Base-by-base conservation (phyloP, 2,888 invertebrate genomes). In the Falcaria lacertinaria region DNA sequence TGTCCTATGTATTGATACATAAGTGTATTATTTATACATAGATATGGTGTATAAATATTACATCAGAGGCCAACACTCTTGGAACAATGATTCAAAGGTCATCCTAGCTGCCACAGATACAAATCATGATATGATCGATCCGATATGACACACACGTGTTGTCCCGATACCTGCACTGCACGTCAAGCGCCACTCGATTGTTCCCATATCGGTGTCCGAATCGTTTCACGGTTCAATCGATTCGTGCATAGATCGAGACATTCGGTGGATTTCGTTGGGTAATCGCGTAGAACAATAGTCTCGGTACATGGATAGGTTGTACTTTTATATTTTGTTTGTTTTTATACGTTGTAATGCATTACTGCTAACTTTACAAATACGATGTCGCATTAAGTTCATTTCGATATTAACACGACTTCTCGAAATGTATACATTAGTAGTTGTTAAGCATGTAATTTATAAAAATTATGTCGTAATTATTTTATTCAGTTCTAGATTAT, bases 171-270 rank as follows among this genome's bases (percentile, higher is more conserved):
- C 15, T 22, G 15, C 14, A 38, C 33, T 17, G 39, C 39, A 42
- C n/a, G 17, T 25, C 48, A 54, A 50, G 58, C 51, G 51, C 56
- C 47, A 50, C 35, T 52, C 59, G 57, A 64, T 69, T 63, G 62
- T 60, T 61, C 57, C 62, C 52, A 46, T 64, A 64, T 66, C 66
- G 48, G 54, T 54, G 64, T 64, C 50, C 50, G 50, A 64, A 74
- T 72, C 69, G 55, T 60, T 64, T 61, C 58, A 60, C 47, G 54
- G 57, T 59, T 59, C 54, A 57, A 64, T 60, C 60, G 55, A 49
- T 60, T 60, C 55, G 53, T 54, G 56, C 45, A 50, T 52, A 52
- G 51, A 59, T 63, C 50, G 50, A 51, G 53, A 49, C 50, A 45
- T 52, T 52, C 45, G 16, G 39, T 40, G 44, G 46, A 43, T 50